Base-by-base conservation (phyloP, 2,888 invertebrate species). In the Luperina nickerlii region DNA sequence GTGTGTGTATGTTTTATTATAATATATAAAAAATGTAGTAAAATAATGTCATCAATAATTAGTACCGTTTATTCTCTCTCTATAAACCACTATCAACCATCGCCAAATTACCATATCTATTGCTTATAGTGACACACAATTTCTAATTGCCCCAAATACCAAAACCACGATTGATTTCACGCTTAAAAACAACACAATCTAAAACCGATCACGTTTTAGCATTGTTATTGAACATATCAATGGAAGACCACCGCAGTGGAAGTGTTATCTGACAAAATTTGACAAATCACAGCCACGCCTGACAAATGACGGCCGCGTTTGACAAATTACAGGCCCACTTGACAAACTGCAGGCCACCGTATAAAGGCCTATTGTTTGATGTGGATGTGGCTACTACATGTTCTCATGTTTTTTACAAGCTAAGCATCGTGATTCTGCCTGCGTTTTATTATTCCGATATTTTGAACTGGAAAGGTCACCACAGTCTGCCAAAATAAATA, bases 211-310 rank as follows among this genome's bases (percentile, higher is more conserved):
- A 80, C 74, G 65, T 77, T 80, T 84, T 76, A 65, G 83, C 76
- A 87, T 86, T 83, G 63, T 80, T 70, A 80, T 77, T 86, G 60
- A 60, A 87, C 48, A 38, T 79, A 77, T 79, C 82, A 79, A 67
- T 74, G 6, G 77, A 71, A 81, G 90, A 85, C 88, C 90, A 89
- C 87, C 91, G 87, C 91, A 89, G 93, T 90, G 84, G 88, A 66
- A 80, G 81, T 74, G 78, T 90, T 92, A 92, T 92, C 91, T 87
- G 90, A 92, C 93, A 91, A 90, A 90, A 90, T 91, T 93, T 95
- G 95, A 95, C 95, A 94, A 95, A 95, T 95, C 89, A 92, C 84
- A 87, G 87, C 90, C 91, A 84, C 84, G 72, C 76, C 79, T 93
- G 94, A 95, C 93, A 93, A 93, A 95, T 94, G 81, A 91, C 86